Base-by-base conservation (phyloP, 1,140 invertebrate species). In the Zaprionus davidi region DNA sequence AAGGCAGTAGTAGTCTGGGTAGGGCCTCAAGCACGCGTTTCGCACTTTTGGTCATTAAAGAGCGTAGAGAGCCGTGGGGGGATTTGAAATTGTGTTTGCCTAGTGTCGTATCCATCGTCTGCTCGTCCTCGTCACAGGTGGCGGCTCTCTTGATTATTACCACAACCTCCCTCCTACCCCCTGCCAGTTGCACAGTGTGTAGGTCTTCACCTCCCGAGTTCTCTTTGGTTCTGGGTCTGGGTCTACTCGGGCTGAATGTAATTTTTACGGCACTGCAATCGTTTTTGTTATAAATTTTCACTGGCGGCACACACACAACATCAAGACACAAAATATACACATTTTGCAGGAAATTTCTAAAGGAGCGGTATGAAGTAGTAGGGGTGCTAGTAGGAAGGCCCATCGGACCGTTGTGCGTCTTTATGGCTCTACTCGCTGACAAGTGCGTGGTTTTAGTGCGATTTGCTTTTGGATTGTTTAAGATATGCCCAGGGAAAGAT, bases 241-340 rank as follows among this genome's bases (percentile, higher is more conserved):
- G 68, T 17, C 17, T 67, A 79, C 68, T 76, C 64, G 26, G 79
- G 68, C 71, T 76, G 76, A 88, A 90, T 90, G 76, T 79, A 85
- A 79, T 79, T 88, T 88, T 88, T 90, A 88, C 81, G 59, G 81
- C 81, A 73, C 85, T 85, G 79, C 81, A 88, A 88, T 88, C 81
- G 85, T 76, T 85, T 58, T 62, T 79, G 64, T 83, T 76, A 70
- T 81, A 86, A 83, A 88, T 81, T 90, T 77, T 55, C 67, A 55
- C 17, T 13, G 15, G 5, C 60, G 49, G 77, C 31, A 11, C 31
- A 34, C 31, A 34, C 31, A 34, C 31, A 83, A 78, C 81, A 73
- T 81, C 55, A 81, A 81, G 78, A 68, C 78, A 87, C 87, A 71
- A 63, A 70, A 53, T 70, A 51, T 55, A 65, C 51, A 68, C 34